phyloP scores from a whole-genome alignment of 2,113 vertebrate species.

The Canis aureus region DNA sequence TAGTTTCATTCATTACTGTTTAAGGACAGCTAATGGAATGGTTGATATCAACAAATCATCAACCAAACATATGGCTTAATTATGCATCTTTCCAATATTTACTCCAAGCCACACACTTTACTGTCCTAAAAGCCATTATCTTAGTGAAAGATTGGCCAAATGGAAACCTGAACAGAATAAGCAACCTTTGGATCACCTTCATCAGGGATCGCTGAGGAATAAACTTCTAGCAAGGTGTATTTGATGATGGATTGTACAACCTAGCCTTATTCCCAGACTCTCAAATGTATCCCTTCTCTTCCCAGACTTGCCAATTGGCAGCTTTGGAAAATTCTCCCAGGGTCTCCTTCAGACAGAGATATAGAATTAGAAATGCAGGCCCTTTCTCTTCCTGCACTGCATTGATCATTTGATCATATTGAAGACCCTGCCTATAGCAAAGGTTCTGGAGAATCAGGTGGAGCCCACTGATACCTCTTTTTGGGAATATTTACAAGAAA shows the following conservation, averaged over 20 bases:
- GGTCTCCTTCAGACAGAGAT: background rate
- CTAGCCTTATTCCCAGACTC: background rate
- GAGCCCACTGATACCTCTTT: background rate
- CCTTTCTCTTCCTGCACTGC: background rate
- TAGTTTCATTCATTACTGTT: background rate
- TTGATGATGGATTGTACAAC: background rate
- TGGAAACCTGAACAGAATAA: background rate
- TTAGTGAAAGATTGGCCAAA: background rate
- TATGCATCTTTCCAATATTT: background rate
- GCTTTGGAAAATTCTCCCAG: background rate
- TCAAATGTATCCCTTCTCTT: background rate
- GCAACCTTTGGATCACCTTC: background rate
- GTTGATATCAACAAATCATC: background rate
- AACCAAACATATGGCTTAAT: background rate
- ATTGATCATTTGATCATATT: background rate
- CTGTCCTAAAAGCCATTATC: background rate
- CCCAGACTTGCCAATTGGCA: background rate
- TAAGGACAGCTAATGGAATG: background rate
- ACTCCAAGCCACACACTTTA: background rate
- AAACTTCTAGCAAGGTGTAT: background rate
- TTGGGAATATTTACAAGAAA: background rate
- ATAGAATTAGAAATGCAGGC: background rate
- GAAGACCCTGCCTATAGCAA: background rate
- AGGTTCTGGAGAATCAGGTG: background rate
- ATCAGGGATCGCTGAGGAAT: background rate